Evolutionary conservation across 1,140 invertebrate genomes (phyloP), one percentile per base, ranked within the genome.

Genomic region (Rhagoletis zephyria): DNA sequence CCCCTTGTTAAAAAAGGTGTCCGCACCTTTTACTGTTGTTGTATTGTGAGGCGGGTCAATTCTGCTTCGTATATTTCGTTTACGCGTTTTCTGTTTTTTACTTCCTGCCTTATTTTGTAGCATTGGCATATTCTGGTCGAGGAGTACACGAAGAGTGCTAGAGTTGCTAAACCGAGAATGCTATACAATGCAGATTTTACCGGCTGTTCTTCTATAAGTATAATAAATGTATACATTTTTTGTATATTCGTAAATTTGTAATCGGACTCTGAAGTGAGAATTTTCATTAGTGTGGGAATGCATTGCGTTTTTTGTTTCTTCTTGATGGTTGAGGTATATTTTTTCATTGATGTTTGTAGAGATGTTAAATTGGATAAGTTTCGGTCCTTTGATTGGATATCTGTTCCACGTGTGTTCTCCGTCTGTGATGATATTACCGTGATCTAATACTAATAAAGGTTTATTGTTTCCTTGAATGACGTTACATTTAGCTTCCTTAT

Each of bases 341-440:
- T 63, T 63, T 63, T 63, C 10, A 4, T 16, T 14, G 61, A n/a
- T 63, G 61, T 63, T 63, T n/a, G 61, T 63, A 14, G 16, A n/a
- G 6, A 63, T 63, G 61, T 63, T 16, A 63, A n/a, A 16, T 63
- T 63, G 4, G 51, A 56, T 56, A 56, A 56, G 51, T 56, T 56
- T 56, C 51, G 51, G 51, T 56, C 51, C 51, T 56, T 56, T 56
- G 9, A 56, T 56, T 56, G 51, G 4, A 56, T 56, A 56, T 56
- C 51, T 9, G 4, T 63, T 63, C 16, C 16, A 63, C 16, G 12
- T 16, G 14, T 63, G 61, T 63, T 63, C 4, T 63, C 16, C 61
- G 14, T 63, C 61, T 63, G 16, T 63, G 61, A 63, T 63, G 61
- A 63, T 63, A 63, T 63, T 63, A 63, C 61, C 61, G 61, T 63